Conservation (phyloP, 2,113 vertebrate species). For the Nycticryphes semicollaris region DNA sequence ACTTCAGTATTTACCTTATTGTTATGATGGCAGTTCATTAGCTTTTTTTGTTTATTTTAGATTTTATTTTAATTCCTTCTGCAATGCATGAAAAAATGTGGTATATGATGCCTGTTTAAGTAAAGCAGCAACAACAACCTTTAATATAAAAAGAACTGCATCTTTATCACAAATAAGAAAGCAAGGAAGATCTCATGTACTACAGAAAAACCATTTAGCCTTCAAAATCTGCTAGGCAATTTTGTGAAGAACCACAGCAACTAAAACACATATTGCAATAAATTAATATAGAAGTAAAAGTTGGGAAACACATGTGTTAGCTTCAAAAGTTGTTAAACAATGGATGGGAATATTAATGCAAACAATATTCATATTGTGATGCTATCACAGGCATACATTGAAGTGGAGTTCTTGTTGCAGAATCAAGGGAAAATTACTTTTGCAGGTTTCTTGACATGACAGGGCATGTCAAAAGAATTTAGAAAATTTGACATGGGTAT, state of each 20-base stretch:
- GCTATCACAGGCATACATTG: not conserved
- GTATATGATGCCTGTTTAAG: not conserved
- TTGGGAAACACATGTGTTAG: not conserved
- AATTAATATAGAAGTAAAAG: not conserved
- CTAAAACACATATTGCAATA: not conserved
- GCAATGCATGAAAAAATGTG: not conserved
- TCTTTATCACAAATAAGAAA: not conserved
- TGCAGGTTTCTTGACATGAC: not conserved
- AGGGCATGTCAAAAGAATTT: not conserved
- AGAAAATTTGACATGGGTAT: not conserved
- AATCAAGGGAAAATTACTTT: not conserved
- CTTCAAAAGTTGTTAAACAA: not conserved
- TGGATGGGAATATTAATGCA: not conserved
- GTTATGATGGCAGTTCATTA: not conserved
- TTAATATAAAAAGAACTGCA: slow-evolving; percentile 19
- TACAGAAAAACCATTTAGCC: not conserved
- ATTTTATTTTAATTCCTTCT: not conserved
- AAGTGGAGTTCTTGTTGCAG: not conserved
- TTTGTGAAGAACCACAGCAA: not conserved
- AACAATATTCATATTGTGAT: not conserved
- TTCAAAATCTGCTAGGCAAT: slow-evolving; percentile 11
- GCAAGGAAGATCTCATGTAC: not conserved
- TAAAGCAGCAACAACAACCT: not conserved
- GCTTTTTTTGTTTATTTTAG: not conserved
- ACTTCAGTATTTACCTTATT: not conserved